These are phyloP conservation scores for Temnothorax ravouxi DNA, from an alignment of 2,888 invertebrate genomes.

Conservation along the genomic window DNA sequence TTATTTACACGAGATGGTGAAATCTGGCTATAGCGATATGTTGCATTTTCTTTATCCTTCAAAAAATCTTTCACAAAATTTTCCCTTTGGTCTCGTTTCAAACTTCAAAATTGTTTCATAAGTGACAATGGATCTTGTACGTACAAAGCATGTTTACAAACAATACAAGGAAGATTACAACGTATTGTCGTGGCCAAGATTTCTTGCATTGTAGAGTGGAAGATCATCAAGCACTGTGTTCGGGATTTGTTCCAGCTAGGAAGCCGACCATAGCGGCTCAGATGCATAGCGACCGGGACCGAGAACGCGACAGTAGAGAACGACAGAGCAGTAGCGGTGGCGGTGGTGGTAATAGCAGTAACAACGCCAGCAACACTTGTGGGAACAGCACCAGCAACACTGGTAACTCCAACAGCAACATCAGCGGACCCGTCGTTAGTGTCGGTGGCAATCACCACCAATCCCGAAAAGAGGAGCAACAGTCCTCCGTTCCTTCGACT, in stretches of 20 bases:
- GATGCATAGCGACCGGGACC: constrained; percentile 87
- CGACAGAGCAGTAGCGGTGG: constrained; percentile 76
- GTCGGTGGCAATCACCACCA: constrained; percentile 75
- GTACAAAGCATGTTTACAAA: neutral
- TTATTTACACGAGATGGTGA: constrained; percentile 3
- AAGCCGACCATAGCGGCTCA: constrained; percentile 88
- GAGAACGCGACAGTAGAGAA: constrained; percentile 85
- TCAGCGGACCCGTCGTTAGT: constrained; percentile 56
- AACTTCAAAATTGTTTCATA: neutral
- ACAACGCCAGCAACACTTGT: constrained; percentile 69
- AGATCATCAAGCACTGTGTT: constrained; percentile 85
- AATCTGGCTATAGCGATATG: constrained; percentile 38
- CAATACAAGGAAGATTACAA: constrained; percentile 4
- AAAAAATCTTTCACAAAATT: neutral
- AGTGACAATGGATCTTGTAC: neutral
- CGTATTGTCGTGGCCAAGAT: constrained; percentile 36
- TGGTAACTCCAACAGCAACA: constrained; percentile 49
- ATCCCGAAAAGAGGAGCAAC: constrained; percentile 80
- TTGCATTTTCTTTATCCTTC: constrained; percentile 1
- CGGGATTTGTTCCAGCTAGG: constrained; percentile 89
- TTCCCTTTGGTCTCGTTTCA: neutral
- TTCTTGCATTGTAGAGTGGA: constrained; percentile 74
- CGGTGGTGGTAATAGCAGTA: constrained; percentile 70
- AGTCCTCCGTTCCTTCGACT: constrained; percentile 51
- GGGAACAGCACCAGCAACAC: constrained; percentile 58